A percentile compares a stretch with the other conserved stretches of the same genome.
These are phyloP conservation scores for Ips typographus DNA, from an alignment of 1,140 invertebrate genomes.

Conservation along the genomic window DNA sequence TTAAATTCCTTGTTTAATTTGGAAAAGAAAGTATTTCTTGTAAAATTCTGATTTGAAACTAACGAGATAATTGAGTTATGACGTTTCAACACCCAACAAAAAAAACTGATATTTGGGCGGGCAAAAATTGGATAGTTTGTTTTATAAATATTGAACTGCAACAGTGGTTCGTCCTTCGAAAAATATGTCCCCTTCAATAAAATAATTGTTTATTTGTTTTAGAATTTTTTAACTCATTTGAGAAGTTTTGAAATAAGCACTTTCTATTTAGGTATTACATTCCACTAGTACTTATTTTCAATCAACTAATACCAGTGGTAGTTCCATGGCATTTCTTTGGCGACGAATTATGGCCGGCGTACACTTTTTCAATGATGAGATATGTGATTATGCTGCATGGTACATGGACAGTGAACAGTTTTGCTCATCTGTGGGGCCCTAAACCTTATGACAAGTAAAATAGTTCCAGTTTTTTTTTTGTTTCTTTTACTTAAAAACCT, in stretches of 20 bases:
- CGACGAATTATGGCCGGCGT: constrained; percentile 58
- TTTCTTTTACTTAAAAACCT: constrained; percentile 19
- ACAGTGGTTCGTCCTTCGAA: no score
- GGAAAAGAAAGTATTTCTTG: no score
- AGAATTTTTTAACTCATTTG: constrained; percentile 1
- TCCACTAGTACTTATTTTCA: constrained; percentile 65
- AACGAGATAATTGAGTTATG: no score
- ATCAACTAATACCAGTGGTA: constrained; percentile 73
- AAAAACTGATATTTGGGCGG: no score
- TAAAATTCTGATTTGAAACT: no score
- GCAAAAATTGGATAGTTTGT: no score
- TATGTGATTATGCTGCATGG: constrained; percentile 66
- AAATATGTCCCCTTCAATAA: no score
- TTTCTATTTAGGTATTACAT: constrained; percentile 65
- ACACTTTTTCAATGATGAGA: constrained; percentile 60
- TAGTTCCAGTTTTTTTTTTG: constrained; percentile 34
- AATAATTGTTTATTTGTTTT: no score
- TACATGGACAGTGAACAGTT: constrained; percentile 80
- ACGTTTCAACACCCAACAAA: no score
- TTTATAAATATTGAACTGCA: no score
- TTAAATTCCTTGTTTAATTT: no score
- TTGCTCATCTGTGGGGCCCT: constrained; percentile 72
- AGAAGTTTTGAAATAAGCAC: no score
- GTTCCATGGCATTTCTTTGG: constrained; percentile 63
- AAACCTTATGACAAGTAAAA: constrained; percentile 72